Conservation (phyloP, 2,797 vertebrate genomes). For the Rhynchonycteris naso region DNA sequence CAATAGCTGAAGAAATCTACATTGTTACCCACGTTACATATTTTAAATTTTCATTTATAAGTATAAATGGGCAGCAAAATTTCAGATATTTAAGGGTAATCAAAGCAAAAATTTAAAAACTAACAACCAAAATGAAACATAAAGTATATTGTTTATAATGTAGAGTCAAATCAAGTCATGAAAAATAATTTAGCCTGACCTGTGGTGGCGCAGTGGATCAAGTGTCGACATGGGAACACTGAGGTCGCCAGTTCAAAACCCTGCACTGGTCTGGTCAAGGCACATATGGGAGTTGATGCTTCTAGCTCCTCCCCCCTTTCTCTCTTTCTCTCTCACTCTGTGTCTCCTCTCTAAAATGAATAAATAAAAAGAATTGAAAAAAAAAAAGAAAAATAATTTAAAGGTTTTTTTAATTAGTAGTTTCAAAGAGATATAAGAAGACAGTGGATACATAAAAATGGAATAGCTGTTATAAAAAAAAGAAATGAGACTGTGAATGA, state of each 20-base stretch:
- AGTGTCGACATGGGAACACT: no score
- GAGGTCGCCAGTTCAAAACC: no score
- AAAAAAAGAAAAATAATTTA: background rate
- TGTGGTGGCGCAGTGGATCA: no score
- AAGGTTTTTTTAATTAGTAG: constrained; percentile 34
- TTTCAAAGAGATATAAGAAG: constrained; percentile 12
- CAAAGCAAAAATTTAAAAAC: background rate
- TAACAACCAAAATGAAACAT: background rate
- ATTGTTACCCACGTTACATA: background rate
- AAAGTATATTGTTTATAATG: background rate
- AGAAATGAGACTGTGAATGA: background rate
- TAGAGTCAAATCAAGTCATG: background rate
- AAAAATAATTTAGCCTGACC: background rate
- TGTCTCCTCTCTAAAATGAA: no score
- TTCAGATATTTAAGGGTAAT: background rate
- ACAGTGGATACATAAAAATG: constrained; percentile 28
- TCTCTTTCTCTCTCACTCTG: no score
- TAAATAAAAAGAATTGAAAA: no score
- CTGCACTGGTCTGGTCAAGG: no score
- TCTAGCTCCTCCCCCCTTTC: no score
- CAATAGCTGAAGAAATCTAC: background rate
- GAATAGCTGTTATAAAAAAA: background rate
- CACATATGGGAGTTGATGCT: no score
- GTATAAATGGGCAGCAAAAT: background rate
- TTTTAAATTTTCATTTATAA: background rate